Evolutionary conservation across 1,140 invertebrate genomes (phyloP), one percentile per base, ranked within the genome.

Genomic region (Phymastichus coffea): DNA sequence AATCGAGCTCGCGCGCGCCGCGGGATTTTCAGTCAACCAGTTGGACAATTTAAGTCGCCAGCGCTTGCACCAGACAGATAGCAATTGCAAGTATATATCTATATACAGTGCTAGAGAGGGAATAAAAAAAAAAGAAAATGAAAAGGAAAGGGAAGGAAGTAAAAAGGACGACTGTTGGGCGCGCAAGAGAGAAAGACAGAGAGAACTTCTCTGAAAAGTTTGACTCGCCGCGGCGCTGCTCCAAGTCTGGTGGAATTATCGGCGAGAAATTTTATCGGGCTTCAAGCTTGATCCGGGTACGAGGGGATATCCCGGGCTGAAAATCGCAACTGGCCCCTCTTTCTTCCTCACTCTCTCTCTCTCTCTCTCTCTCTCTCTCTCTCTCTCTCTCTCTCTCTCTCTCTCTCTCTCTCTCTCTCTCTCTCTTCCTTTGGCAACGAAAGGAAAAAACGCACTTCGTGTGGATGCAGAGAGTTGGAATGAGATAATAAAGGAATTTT

Each of bases 281-380:
- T 64, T 66, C 65, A 64, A 70, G 66, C 58, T 54, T 67, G 62
- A 69, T 66, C 65, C 58, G 63, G 57, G 64, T 63, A 69, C 58
- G 52, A 49, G 25, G 44, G 53, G 58, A 67, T 70, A 63, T n/a
- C n/a, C n/a, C n/a, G n/a, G n/a, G n/a, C n/a, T n/a, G n/a, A n/a
- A n/a, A n/a, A n/a, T n/a, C n/a, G n/a, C n/a, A n/a, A n/a, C n/a
- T n/a, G n/a, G n/a, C n/a, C n/a, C n/a, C n/a, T n/a, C n/a, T n/a
- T n/a, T n/a, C n/a, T n/a, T n/a, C n/a, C n/a, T n/a, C n/a, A n/a
- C 28, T 33, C 37, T 22, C 20, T 28, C 25, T 26, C 26, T 30
- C 10, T 38, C 23, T 17, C 25, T 46, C 54, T 37, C 54, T 38
- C 10, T 35, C 33, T 7, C 3, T 26, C 12, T 23, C 28, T 35